Evolutionary conservation across 2,888 invertebrate species (phyloP).

Genomic region (Parnassius smintheus): DNA sequence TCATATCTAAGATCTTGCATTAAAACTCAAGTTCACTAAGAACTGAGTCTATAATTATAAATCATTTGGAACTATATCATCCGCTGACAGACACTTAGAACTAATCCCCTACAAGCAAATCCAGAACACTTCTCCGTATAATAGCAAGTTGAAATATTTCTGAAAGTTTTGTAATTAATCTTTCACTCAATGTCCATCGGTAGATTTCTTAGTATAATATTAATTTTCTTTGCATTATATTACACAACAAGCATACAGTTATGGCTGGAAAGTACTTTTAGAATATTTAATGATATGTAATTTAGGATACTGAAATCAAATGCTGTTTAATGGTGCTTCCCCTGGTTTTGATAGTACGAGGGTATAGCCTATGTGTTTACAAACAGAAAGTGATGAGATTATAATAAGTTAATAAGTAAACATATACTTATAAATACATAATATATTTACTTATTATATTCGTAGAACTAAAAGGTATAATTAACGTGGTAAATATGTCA

Average conservation of each 20-base stretch:
- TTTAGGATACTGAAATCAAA: not conserved
- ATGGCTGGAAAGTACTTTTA: not conserved
- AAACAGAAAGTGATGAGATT: not conserved
- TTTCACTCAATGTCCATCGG: not conserved
- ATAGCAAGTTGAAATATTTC: constrained; percentile 13
- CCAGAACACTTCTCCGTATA: constrained; percentile 11
- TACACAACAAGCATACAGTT: not conserved
- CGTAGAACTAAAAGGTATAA: too few relatives aligned
- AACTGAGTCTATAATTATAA: too few relatives aligned
- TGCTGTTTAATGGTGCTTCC: too few relatives aligned
- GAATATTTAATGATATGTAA: too few relatives aligned
- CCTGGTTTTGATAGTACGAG: not conserved
- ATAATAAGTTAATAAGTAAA: too few relatives aligned
- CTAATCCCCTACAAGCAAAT: not conserved
- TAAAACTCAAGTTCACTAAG: too few relatives aligned
- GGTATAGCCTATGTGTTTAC: not conserved
- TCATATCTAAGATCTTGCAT: too few relatives aligned
- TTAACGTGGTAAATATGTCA: too few relatives aligned
- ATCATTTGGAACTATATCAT: not conserved
- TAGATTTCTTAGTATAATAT: not conserved
- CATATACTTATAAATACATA: too few relatives aligned
- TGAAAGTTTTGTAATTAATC: constrained; percentile 10
- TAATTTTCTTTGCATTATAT: too few relatives aligned
- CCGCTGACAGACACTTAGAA: not conserved
- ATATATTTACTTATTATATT: too few relatives aligned